phyloP scores from a whole-genome alignment of 2,113 vertebrate genomes.

The Gallinago media region DNA sequence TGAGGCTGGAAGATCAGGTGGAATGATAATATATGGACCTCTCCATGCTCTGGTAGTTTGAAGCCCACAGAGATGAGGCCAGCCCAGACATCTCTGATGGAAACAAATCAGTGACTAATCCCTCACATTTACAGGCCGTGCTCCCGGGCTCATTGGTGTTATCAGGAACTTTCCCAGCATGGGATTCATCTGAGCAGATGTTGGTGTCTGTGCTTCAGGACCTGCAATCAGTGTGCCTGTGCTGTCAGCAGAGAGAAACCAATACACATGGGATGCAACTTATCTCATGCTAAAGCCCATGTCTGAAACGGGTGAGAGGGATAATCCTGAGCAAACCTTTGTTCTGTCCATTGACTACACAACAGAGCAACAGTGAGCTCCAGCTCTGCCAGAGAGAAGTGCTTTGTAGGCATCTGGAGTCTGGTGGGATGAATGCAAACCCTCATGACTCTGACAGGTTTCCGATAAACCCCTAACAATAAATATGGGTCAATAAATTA shows the following conservation, averaged over 20 bases:
- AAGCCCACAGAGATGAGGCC: not conserved
- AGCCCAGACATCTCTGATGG: not conserved
- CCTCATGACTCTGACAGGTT: not conserved
- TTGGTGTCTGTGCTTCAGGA: not conserved
- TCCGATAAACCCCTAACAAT: not conserved
- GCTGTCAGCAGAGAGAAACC: not conserved
- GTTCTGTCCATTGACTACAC: accelerated
- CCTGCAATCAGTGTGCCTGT: not conserved
- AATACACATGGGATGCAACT: accelerated
- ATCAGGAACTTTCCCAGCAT: not conserved
- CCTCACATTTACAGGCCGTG: not conserved
- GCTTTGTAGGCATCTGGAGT: not conserved
- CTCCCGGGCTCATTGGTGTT: accelerated
- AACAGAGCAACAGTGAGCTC: not conserved
- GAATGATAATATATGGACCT: not conserved
- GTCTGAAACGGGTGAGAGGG: not conserved
- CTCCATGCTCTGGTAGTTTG: not conserved
- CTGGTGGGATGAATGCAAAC: not conserved
- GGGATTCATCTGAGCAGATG: not conserved
- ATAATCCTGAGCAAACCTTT: not conserved
- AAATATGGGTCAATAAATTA: not conserved
- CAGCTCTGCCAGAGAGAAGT: not conserved
- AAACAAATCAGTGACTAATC: not conserved
- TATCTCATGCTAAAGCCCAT: not conserved
- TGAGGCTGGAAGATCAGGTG: not conserved